These are phyloP conservation scores for Nannospalax galili DNA, from an alignment of 2,113 vertebrate genomes.

Conservation along the genomic window DNA sequence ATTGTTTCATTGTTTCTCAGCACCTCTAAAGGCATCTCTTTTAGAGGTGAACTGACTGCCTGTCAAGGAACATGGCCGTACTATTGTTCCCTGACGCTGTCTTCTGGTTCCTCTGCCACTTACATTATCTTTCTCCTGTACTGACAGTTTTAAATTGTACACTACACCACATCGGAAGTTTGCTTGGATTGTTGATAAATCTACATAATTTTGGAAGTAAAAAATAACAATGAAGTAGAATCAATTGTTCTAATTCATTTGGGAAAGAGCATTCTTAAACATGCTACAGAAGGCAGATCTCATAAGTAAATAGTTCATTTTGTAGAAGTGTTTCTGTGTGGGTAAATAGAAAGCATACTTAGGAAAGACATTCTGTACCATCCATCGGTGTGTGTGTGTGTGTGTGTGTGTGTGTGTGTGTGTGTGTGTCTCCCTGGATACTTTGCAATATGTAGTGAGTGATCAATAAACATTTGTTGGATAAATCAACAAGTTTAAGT, in stretches of 20 bases:
- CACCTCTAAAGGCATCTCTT: background rate
- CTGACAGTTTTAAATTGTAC: slow-evolving; percentile 18
- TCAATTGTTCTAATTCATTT: slow-evolving; percentile 21
- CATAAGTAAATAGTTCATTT: background rate
- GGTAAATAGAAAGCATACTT: background rate
- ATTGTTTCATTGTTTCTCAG: background rate
- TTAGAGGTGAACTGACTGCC: background rate
- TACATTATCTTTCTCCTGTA: slow-evolving; percentile 11
- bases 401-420: too few relatives aligned
- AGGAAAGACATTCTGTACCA: background rate
- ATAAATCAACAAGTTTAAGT: background rate
- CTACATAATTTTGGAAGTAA: slow-evolving; percentile 47
- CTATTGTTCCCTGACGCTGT: background rate
- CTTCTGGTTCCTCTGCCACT: background rate
- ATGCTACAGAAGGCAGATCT: slow-evolving; percentile 1
- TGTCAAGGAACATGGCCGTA: background rate
- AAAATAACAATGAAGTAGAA: slow-evolving; percentile 30
- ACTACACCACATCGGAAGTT: background rate
- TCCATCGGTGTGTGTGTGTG: background rate
- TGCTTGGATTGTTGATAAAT: slow-evolving; percentile 70
- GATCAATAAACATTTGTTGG: background rate
- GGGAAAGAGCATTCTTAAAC: background rate
- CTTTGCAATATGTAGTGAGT: background rate
- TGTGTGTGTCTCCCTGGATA: background rate
- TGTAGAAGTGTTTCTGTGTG: background rate